Base-by-base conservation (phyloP, 37 sponge, comb jelly and placozoan genomes). In the Ianthella basta region DNA sequence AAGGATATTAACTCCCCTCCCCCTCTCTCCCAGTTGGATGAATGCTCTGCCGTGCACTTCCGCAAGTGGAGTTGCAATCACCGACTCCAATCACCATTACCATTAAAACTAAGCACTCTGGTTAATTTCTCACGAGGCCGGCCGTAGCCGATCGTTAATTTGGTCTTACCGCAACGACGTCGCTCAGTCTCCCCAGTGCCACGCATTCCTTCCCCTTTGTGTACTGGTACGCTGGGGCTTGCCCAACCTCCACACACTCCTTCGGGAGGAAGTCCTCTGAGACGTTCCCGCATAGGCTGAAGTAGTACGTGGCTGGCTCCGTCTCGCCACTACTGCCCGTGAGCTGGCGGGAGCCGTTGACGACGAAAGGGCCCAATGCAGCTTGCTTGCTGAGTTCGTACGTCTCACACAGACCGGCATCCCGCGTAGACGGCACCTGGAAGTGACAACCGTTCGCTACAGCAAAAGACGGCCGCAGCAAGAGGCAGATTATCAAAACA, bases 261-360 rank as follows among this genome's bases (percentile, higher is more conserved):
- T 34, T 53, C 6, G 89, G 89, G 0, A 88, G 57, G 19, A n/a
- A 24, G 25, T 67, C n/a, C 16, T 67, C 25, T 6, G 73, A 33
- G 16, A 88, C 60, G 85, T 84, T 69, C 21, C 33, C 80, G 41
- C 89, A 88, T 35, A 88, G 32, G n/a, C 37, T 80, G n/a, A 88
- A 39, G 84, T 83, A 83, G 55, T 21, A 34, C 34, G 24, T 54
- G 67, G 34, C 56, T 6, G n/a, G 30, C 15, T 33, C 23, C 30
- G 60, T 56, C 38, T 36, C 38, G 27, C 38, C 55, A 3, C 6
- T 44, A 8, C 50, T 44, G 50, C 50, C 50, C 39, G 10, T 12
- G 15, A 16, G 78, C 40, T 40, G 24, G 21, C 5, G 78, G 15
- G 78, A 40, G 2, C 78, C 78, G 6, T 38, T 38, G 53, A 75